phyloP scores from a whole-genome alignment of 2,113 vertebrate species.

The Danio rerio region GRCz12tu NC_133176.1:44013501-44014000 shows the following conservation, averaged over 20 bases:
- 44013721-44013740: conserved; percentile 1
- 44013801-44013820: too few relatives aligned
- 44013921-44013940: neutral
- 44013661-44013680: conserved; percentile 39
- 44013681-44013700: conserved; percentile 14
- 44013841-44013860: neutral
- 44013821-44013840: neutral
- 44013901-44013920: neutral
- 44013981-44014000: conserved; percentile 36
- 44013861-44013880: conserved; percentile 4
- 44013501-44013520: neutral
- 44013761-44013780: neutral
- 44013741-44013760: neutral
- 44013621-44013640: conserved; percentile 58
- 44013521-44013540: neutral
- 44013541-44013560: neutral
- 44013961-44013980: neutral
- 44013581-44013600: neutral
- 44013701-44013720: conserved; percentile 43
- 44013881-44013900: conserved; percentile 24
- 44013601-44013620: neutral
- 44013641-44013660: conserved; percentile 53
- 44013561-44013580: neutral
- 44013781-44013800: neutral
- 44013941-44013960: neutral